Conservation (phyloP, 92 coral and sea anemone species). For the Meandrina meandrites region DNA sequence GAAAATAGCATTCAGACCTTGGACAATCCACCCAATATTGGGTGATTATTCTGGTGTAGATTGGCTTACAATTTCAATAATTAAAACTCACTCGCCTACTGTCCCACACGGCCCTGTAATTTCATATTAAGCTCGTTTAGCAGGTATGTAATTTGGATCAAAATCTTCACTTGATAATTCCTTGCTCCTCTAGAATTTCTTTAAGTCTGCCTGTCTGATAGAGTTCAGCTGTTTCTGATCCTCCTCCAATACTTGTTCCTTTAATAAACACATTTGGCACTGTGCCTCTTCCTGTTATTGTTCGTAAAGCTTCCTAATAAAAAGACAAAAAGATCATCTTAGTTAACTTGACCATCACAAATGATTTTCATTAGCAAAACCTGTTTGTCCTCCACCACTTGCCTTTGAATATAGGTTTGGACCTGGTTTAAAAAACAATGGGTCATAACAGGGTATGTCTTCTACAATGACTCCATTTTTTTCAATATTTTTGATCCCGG, state of each 20-base stretch:
- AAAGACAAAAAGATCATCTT: neutral
- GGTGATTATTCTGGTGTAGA: neutral
- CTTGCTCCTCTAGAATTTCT: slow-evolving; percentile 71
- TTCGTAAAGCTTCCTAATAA: slow-evolving; percentile 71
- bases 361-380: neutral
- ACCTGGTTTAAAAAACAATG: no score
- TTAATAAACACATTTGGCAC: slow-evolving; percentile 96
- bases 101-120: neutral
- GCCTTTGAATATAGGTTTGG: no score
- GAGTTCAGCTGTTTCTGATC: slow-evolving; percentile 86
- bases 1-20: no score
- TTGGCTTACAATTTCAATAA: neutral
- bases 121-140: neutral
- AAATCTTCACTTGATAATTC: slow-evolving; percentile 51
- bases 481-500: no score
- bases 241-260: slow-evolving; percentile 96
- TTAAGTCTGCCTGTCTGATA: slow-evolving; percentile 82
- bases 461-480: no score
- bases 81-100: neutral
- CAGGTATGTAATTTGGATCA: neutral
- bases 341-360: neutral
- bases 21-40: neutral
- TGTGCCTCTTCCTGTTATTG: slow-evolving; percentile 82
- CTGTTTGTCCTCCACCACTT: neutral
- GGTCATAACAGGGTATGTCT: no score